Evolutionary conservation across 2,888 invertebrate genomes (phyloP), one percentile per base, ranked within the genome.

Genomic region (Rhagium mordax): DNA sequence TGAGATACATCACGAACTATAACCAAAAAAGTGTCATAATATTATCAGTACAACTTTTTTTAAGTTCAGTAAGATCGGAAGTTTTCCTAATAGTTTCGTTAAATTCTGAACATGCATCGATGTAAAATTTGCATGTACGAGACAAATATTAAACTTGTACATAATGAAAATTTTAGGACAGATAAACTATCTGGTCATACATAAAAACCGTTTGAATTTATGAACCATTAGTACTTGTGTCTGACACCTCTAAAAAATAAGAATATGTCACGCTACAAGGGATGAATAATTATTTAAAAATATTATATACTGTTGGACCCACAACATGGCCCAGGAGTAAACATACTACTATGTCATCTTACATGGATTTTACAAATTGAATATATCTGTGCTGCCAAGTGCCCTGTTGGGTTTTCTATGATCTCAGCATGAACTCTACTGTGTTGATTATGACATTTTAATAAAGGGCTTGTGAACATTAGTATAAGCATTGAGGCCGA

Each of bases 341-440:
- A 51, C 64, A 64, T 51, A 27, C 49, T 49, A 24, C 49, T 27
- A 51, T 64, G 64, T 51, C 64, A 64, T 15, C 64, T 18, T 27
- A 64, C 51, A 64, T 29, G 64, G 27, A 51, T 64, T 64, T 24
- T 64, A 64, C 64, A 64, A 64, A 64, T 64, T 64, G 64, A 27
- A 51, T 27, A 64, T 51, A 62, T 62, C n/a, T 62, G 7, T 13
- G 27, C 1, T 64, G 64, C 18, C 51, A 15, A 24, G 51, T 15
- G 16, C 18, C 49, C 48, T 15, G 49, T 47, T 64, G 64, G 62
- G 27, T 10, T 64, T 48, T 51, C 41, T 21, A 24, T 64, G 27
- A 27, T 8, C 64, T 24, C 64, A 64, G 64, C 64, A 64, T 27
- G 64, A 5, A 16, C 29, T 64, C 24, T 10, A 4, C 51, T 51